A percentile compares a stretch with the other conserved stretches of the same genome.
Evolutionary conservation across 64 coral and sea anemone species (phyloP).

Genomic region (Acropora tenuis): DNA sequence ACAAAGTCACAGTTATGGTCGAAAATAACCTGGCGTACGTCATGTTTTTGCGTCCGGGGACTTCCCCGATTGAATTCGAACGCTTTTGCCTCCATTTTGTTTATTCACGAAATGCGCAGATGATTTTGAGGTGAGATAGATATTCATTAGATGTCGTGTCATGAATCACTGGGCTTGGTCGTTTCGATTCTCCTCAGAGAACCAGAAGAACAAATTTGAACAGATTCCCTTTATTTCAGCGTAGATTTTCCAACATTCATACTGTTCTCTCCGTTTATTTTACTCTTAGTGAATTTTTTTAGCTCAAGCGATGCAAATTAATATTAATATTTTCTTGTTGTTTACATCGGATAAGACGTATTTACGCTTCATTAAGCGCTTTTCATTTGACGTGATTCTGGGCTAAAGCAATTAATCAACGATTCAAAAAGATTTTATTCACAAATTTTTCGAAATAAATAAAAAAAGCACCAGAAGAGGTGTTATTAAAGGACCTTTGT

Average conservation of each 20-base stretch:
- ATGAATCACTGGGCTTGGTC: neutral
- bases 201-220: neutral
- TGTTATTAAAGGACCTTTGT: no score
- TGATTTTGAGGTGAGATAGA: constrained; percentile 27
- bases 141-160: neutral
- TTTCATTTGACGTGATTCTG: no score
- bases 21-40: constrained; percentile 47
- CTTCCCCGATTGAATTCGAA: constrained; percentile 51
- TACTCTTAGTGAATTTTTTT: neutral
- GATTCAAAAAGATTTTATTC: no score
- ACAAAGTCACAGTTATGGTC: constrained; percentile 27
- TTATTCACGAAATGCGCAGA: constrained; percentile 20
- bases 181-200: neutral
- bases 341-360: neutral
- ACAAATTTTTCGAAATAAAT: no score
- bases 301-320: neutral
- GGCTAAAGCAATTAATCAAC: no score
- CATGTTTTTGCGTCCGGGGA: constrained; percentile 58
- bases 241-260: neutral
- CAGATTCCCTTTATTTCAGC: neutral
- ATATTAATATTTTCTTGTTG: neutral
- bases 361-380: no score
- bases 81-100: constrained; percentile 27
- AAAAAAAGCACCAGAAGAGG: no score
- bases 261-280: neutral